These are phyloP conservation scores for Ischnura elegans DNA, from an alignment of 2,888 invertebrate species.

Conservation along the genomic window DNA sequence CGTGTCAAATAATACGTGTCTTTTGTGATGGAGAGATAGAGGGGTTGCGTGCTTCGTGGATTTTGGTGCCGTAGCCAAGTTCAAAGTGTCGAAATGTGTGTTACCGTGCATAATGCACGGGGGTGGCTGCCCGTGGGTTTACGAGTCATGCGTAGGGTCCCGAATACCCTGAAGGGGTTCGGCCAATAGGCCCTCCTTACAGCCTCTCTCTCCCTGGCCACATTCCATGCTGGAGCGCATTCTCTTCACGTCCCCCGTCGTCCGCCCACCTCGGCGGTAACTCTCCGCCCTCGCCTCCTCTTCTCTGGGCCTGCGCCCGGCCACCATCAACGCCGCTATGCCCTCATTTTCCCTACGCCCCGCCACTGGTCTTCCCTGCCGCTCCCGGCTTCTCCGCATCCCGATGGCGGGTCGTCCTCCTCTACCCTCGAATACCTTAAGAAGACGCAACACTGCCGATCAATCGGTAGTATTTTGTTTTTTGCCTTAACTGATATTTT, in stretches of 20 bases:
- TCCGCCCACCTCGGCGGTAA: conserved; percentile 15
- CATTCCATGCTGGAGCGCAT: background rate
- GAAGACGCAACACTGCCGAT: too few species aligned
- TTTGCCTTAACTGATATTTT: too few species aligned
- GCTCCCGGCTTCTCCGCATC: conserved; percentile 9
- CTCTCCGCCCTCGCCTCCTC: conserved; percentile 24
- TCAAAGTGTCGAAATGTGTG: conserved; percentile 25
- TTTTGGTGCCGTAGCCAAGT: background rate
- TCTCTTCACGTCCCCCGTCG: background rate
- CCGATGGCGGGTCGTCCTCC: background rate
- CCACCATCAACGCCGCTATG: conserved; percentile 22
- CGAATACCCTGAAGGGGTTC: background rate
- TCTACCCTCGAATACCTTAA: background rate
- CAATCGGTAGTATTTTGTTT: too few species aligned
- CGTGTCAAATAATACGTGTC: background rate
- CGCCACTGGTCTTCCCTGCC: background rate
- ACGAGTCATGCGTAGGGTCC: conserved; percentile 2
- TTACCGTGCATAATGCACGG: conserved; percentile 26
- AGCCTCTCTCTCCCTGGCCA: background rate
- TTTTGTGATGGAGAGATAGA: background rate
- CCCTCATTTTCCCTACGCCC: background rate
- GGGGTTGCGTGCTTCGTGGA: background rate
- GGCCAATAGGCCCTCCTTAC: conserved; percentile 15
- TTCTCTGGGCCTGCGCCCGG: conserved; percentile 51
- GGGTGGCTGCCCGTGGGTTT: background rate